Percentiles rank a stretch among this genome's conserved stretches.
These are phyloP conservation scores for Acanthornis magna DNA, from an alignment of 2,797 vertebrate genomes.

Conservation along the genomic window DNA sequence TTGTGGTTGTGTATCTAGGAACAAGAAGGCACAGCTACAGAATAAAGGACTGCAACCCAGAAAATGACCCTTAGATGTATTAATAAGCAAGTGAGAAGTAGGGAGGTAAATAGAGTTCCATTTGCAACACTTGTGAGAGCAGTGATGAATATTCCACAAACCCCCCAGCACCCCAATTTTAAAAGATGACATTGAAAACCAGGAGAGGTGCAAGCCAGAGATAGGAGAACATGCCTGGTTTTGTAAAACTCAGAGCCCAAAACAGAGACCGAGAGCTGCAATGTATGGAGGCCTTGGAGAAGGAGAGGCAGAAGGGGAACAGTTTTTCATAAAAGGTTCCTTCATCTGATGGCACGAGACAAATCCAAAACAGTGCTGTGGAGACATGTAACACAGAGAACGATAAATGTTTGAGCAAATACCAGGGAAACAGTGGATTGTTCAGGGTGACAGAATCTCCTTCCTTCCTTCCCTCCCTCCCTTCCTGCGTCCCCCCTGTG, in stretches of 20 bases:
- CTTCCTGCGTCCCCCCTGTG: not conserved
- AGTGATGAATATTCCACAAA: not conserved
- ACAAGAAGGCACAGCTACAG: not conserved
- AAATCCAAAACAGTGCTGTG: not conserved
- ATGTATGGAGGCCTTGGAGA: rapidly evolving
- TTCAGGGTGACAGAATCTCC: not conserved
- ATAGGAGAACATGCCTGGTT: not conserved
- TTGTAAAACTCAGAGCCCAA: not conserved
- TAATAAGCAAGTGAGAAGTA: not conserved
- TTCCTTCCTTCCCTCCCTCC: not conserved
- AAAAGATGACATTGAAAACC: not conserved
- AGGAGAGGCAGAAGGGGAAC: not conserved
- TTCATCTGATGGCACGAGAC: not conserved
- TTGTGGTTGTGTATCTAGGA: not conserved
- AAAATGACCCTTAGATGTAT: not conserved
- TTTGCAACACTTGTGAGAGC: not conserved
- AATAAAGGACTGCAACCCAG: not conserved
- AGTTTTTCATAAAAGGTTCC: not conserved
- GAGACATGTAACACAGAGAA: not conserved
- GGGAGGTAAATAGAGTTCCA: not conserved
- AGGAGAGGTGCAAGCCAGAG: not conserved
- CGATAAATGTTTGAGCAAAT: not conserved
- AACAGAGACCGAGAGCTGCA: not conserved
- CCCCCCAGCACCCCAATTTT: not conserved
- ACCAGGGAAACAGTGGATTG: not conserved